Percentiles rank a stretch among this genome's conserved stretches.
These are phyloP conservation scores for Sebastes itinus DNA, from an alignment of 2,797 vertebrate genomes.

Conservation along the genomic window DNA sequence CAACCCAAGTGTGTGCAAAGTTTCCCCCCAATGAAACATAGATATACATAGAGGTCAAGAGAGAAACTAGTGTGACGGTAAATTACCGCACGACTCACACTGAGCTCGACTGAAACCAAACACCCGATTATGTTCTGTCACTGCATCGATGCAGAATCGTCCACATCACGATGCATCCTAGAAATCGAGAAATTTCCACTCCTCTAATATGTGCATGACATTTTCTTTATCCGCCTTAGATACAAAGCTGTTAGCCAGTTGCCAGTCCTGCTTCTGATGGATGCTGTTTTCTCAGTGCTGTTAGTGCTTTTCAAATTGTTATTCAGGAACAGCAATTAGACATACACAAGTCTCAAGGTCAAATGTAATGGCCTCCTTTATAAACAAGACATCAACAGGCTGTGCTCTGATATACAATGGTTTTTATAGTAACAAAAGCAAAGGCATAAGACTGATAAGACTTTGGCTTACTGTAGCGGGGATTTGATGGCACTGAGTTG, in stretches of 20 bases:
- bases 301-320: slow-evolving; percentile 48
- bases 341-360: slow-evolving; percentile 63
- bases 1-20: neutral
- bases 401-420: slow-evolving; percentile 46
- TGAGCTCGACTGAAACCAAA: neutral
- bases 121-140: neutral
- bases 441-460: slow-evolving; percentile 20
- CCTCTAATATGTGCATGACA: neutral
- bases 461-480: slow-evolving; percentile 10
- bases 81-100: neutral
- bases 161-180: neutral
- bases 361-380: slow-evolving; percentile 53
- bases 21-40: neutral
- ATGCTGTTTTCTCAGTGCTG: slow-evolving; percentile 36
- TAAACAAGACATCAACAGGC: slow-evolving; percentile 59
- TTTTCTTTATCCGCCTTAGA: slow-evolving; percentile 11
- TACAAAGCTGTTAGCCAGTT: slow-evolving; percentile 29
- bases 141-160: neutral
- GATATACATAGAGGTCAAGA: neutral
- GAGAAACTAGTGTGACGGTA: neutral
- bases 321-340: slow-evolving; percentile 58
- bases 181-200: neutral
- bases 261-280: slow-evolving; percentile 26
- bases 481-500: slow-evolving; percentile 33
- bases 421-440: slow-evolving; percentile 37